Base-by-base conservation (phyloP, 2,113 vertebrate species). In the Peromyscus maniculatus region DNA sequence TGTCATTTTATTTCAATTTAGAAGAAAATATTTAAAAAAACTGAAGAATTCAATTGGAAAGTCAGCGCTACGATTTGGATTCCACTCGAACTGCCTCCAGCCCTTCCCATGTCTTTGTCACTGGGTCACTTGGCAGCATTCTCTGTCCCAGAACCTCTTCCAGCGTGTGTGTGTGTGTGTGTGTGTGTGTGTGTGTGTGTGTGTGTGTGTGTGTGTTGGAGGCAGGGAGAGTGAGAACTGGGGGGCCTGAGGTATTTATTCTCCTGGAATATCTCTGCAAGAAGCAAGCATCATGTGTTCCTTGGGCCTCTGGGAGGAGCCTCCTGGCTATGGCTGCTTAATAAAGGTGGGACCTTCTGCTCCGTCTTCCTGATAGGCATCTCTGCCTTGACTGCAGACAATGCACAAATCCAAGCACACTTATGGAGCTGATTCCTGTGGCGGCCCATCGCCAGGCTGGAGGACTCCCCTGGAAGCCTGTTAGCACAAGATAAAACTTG, bases 401-500 rank as follows among this genome's bases (percentile, higher is more conserved):
- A 16, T 2, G 62, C 64, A 6, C 93, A 88, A 28, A 97, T 57
- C 91, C 91, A 49, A 2, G 49, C 66, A 64, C 62, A 74, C 17
- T 90, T 11, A 82, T 17, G 82, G 90, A 82, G 89, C 90, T 57
- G 31, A n/a, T 80, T 96, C 71, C 91, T 96, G 46, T 19, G 33
- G 75, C 90, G 77, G 93, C 64, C 89, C 79, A 75, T 62, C 93
- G 94, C 87, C 28, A 39, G 75, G 75, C 64, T 78, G 59, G 2
- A 33, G 89, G 94, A 72, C 94, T 93, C 91, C 91, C 80, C 4
- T 26, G 93, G 92, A 95, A 0, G 3, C 62, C 74, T 98, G 98
- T 95, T 92, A 39, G 96, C 75, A 21, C 3, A 72, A 98, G 98
- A 98, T 98, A 98, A 98, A 12, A 13, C 64, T 69, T n/a, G 96